These are phyloP conservation scores for Zapornia atra DNA, from an alignment of 2,113 vertebrate species.

Conservation along the genomic window DNA sequence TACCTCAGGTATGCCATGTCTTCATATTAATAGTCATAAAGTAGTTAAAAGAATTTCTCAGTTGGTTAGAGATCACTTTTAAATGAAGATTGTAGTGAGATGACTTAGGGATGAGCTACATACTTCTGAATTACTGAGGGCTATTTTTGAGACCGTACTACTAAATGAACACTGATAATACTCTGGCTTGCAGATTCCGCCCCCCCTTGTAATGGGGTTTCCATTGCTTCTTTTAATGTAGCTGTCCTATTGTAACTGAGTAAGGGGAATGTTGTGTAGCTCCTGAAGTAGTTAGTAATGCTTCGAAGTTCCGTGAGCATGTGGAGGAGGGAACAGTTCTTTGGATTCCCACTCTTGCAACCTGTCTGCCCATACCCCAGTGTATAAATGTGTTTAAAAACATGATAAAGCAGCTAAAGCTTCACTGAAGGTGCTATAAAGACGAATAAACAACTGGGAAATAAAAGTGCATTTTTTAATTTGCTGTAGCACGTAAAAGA, in stretches of 20 bases:
- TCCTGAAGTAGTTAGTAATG: background rate
- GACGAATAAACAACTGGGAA: background rate
- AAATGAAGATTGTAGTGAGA: background rate
- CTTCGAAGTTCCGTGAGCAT: background rate
- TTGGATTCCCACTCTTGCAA: background rate
- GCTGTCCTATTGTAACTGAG: background rate
- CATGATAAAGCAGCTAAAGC: background rate
- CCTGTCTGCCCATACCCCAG: background rate
- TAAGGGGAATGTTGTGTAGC: background rate
- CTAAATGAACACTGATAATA: background rate
- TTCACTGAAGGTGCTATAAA: background rate
- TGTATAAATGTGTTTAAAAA: background rate
- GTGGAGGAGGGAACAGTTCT: background rate
- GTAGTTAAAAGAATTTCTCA: background rate
- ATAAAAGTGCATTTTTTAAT: background rate
- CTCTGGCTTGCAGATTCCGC: background rate
- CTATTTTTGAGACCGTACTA: background rate
- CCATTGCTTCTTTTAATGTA: background rate
- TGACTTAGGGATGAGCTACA: background rate
- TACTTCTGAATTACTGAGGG: background rate
- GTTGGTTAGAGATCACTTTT: background rate
- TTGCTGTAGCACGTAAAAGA: background rate
- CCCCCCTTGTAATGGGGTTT: background rate
- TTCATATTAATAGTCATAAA: background rate
- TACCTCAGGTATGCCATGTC: too few relatives aligned